A percentile compares a stretch with the other conserved stretches of the same genome.
Evolutionary conservation across 2,113 vertebrate species (phyloP).

Genomic region (Taxidea taxus): DNA sequence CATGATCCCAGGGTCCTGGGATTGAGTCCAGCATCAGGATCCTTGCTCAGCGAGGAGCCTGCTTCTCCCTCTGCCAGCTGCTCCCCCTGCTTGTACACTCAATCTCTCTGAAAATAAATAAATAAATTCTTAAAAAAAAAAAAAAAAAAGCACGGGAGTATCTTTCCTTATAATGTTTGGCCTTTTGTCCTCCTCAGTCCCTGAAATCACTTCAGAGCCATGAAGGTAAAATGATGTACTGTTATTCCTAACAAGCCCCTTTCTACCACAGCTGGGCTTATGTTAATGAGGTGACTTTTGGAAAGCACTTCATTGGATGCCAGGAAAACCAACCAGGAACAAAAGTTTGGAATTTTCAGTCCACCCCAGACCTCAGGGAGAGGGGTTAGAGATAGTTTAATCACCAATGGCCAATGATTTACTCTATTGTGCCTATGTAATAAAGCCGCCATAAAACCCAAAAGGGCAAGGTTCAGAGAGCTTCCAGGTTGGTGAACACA

Average conservation of each 20-base stretch:
- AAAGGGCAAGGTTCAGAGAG: background rate
- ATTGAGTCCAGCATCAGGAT: too few species aligned
- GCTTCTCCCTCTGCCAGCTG: too few species aligned
- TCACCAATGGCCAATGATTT: background rate
- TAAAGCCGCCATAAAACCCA: background rate
- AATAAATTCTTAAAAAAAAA: too few species aligned
- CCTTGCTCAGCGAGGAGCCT: too few species aligned
- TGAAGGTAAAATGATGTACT: background rate
- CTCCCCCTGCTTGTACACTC: too few species aligned
- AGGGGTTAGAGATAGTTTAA: background rate
- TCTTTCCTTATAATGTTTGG: background rate
- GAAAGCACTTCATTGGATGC: background rate
- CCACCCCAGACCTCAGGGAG: background rate
- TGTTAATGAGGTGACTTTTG: background rate
- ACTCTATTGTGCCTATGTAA: background rate
- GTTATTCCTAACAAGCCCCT: background rate
- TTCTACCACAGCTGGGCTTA: background rate
- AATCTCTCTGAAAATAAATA: too few species aligned
- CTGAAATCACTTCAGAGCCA: background rate
- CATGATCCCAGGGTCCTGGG: too few species aligned
- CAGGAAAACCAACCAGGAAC: background rate
- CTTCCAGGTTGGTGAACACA: background rate
- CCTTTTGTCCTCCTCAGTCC: background rate
- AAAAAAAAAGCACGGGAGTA: background rate
- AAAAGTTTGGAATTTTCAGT: background rate